These are phyloP conservation scores for Pitangus sulphuratus DNA, from an alignment of 2,797 vertebrate species.

Conservation along the genomic window DNA sequence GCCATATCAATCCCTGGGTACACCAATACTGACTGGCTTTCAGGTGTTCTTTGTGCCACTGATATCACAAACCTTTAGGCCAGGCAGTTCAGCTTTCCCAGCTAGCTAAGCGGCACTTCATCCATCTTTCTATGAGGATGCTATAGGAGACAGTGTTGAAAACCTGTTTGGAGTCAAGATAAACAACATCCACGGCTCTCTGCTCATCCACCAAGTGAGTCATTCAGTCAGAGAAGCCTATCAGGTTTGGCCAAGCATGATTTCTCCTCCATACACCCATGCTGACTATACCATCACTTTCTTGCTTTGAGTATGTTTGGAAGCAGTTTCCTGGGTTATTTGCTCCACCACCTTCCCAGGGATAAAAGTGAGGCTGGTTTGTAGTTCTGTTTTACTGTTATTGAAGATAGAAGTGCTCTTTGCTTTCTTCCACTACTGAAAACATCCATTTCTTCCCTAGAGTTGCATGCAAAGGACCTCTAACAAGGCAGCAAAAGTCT, in stretches of 20 bases:
- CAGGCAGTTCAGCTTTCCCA: background rate
- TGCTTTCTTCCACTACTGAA: background rate
- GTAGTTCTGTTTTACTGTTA: background rate
- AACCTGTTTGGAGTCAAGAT: background rate
- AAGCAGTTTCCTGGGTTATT: background rate
- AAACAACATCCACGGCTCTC: background rate
- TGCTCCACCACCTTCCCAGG: background rate
- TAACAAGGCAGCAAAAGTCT: background rate
- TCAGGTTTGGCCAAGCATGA: background rate
- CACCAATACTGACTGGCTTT: background rate
- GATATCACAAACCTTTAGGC: background rate
- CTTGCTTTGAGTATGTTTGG: background rate
- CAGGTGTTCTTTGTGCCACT: background rate
- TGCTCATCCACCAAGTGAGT: background rate
- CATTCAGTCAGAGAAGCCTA: background rate
- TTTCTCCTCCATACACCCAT: background rate
- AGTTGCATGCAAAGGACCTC: background rate
- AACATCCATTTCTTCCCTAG: background rate
- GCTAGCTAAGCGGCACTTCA: background rate
- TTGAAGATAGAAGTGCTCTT: background rate
- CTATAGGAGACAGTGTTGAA: background rate
- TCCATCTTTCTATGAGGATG: background rate
- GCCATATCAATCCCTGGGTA: background rate
- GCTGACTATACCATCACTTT: background rate
- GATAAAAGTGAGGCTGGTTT: background rate